phyloP scores from a whole-genome alignment of 2,797 vertebrate species.

The Echiichthys vipera region DNA sequence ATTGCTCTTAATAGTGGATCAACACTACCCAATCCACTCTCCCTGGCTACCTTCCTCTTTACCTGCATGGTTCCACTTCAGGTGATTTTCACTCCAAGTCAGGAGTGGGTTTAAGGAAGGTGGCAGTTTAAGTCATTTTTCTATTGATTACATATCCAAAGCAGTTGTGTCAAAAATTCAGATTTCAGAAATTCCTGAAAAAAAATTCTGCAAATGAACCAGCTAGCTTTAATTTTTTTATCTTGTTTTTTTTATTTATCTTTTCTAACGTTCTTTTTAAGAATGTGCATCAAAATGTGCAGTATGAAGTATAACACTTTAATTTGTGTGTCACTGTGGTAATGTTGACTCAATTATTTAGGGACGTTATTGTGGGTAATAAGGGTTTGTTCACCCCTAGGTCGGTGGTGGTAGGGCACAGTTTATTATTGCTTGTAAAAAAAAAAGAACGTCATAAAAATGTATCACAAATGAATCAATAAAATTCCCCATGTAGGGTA shows the following conservation, averaged over 20 bases:
- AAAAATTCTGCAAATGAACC: no score
- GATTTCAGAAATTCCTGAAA: neutral
- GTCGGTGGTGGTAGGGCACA: neutral
- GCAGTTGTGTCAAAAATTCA: neutral
- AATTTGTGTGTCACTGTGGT: neutral
- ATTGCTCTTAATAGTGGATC: neutral
- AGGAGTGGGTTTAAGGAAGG: neutral
- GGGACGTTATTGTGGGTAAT: neutral
- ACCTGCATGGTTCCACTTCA: slow-evolving; percentile 14
- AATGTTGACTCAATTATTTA: neutral
- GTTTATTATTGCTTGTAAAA: neutral
- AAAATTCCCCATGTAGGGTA: neutral
- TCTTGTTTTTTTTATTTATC: neutral
- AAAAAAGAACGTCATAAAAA: neutral
- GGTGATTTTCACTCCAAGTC: slow-evolving; percentile 3
- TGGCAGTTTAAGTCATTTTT: neutral
- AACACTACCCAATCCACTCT: slow-evolving; percentile 60
- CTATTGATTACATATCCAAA: neutral
- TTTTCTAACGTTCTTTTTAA: no score
- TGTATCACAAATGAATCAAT: neutral
- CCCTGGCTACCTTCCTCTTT: slow-evolving; percentile 7
- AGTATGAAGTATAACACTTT: neutral
- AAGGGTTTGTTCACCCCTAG: neutral
- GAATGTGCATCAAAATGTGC: neutral
- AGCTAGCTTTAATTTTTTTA: neutral